phyloP scores from a whole-genome alignment of 2,797 vertebrate genomes.

The Petrocephalus schoutedeni region DNA sequence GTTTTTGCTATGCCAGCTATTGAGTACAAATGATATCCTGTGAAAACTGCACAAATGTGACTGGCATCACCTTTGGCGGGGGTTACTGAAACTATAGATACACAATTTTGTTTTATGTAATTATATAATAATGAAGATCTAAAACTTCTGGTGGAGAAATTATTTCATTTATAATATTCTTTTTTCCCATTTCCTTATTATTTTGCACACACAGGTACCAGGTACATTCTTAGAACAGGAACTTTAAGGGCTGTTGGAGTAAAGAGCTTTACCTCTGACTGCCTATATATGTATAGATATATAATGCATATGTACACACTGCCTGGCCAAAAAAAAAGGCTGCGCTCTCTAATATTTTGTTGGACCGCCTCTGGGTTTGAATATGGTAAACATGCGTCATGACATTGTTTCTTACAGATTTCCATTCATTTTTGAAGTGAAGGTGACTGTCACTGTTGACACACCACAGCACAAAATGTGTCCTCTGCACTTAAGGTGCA shows the following conservation, averaged over 20 bases:
- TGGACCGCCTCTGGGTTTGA: too few species aligned
- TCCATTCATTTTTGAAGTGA: too few species aligned
- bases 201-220: neutral
- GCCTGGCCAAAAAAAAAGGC: too few species aligned
- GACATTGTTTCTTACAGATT: too few species aligned
- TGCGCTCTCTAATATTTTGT: too few species aligned
- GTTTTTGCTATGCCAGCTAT: neutral
- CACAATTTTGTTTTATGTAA: neutral
- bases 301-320: neutral
- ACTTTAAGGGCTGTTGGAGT: neutral
- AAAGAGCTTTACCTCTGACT: neutral
- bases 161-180: neutral
- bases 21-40: neutral
- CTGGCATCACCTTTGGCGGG: neutral
- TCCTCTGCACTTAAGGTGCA: too few species aligned
- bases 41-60: neutral
- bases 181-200: neutral
- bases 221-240: neutral
- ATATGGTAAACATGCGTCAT: too few species aligned
- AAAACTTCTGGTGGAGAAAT: neutral
- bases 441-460: too few species aligned
- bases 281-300: neutral
- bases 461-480: too few species aligned
- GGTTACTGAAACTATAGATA: neutral
- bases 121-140: neutral